A percentile compares a stretch with the other conserved stretches of the same genome.
Evolutionary conservation across 2,113 vertebrate genomes (phyloP).

Genomic region (Synchiropus splendidus): DNA sequence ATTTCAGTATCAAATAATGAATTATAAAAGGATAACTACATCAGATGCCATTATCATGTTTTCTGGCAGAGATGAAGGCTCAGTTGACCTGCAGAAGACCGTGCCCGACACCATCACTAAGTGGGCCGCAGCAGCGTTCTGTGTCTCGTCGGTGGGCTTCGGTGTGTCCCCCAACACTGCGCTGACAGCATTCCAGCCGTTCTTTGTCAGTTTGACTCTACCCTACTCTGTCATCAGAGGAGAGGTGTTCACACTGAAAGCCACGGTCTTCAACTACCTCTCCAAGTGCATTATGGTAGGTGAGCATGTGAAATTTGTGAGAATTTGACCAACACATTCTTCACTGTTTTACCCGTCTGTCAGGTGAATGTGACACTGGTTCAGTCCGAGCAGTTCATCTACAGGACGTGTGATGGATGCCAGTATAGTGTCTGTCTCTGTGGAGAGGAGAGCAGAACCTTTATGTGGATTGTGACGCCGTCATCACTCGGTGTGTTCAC

Average conservation of each 20-base stretch:
- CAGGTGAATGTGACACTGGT: conserved; percentile 63
- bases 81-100: conserved; percentile 44
- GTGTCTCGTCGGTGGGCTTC: conserved; percentile 71
- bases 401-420: conserved; percentile 44
- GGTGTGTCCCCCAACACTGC: conserved; percentile 64
- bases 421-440: conserved; percentile 60
- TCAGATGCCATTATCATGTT: no score
- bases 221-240: conserved; percentile 75
- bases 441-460: conserved; percentile 57
- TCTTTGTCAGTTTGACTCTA: conserved; percentile 72
- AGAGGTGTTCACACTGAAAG: conserved; percentile 73
- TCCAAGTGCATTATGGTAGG: conserved; percentile 75
- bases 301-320: conserved; percentile 18
- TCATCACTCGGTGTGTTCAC: conserved; percentile 57
- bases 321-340: neutral
- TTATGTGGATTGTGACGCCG: conserved; percentile 63
- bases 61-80: conserved; percentile 14
- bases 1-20: no score
- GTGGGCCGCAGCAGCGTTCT: conserved; percentile 80
- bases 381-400: conserved; percentile 57
- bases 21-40: no score
- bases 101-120: conserved; percentile 82
- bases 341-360: neutral
- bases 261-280: conserved; percentile 79
- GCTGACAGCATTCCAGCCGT: conserved; percentile 70